A percentile compares a stretch with the other conserved stretches of the same genome.
These are phyloP conservation scores for Raja brachyura DNA, from an alignment of 2,113 vertebrate species.

Conservation along the genomic window DNA sequence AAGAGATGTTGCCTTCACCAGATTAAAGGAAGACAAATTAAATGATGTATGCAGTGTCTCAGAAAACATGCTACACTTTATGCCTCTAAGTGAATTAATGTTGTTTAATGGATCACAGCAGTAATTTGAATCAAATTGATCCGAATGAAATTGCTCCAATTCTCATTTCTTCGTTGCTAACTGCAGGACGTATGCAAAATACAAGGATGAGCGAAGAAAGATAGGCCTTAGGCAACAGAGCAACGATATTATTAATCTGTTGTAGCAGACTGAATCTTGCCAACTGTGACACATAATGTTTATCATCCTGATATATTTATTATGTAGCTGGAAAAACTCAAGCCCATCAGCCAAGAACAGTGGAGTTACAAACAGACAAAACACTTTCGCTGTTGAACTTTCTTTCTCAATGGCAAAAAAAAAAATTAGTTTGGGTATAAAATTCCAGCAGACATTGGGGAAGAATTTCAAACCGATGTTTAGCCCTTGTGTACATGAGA, in stretches of 20 bases:
- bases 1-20: not conserved
- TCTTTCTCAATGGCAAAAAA: not conserved
- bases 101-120: constrained; percentile 29
- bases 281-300: not conserved
- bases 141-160: constrained; percentile 8
- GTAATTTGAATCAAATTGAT: constrained; percentile 26
- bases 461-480: not conserved
- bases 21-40: constrained; percentile 4
- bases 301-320: not conserved
- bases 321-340: not conserved
- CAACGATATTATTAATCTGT: not conserved
- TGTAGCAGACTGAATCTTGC: not conserved
- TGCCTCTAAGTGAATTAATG: not conserved
- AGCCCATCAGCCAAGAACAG: not conserved
- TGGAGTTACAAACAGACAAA: not conserved
- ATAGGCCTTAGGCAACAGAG: not conserved
- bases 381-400: not conserved
- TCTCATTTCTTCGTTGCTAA: not conserved
- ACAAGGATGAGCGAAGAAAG: not conserved
- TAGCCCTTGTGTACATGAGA: not conserved
- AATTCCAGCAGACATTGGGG: not conserved
- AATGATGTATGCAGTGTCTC: not conserved
- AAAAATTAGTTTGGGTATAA: not conserved
- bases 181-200: no score
- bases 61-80: not conserved